Conservation (phyloP, 2,113 vertebrate species). For the Callithrix jacchus region DNA sequence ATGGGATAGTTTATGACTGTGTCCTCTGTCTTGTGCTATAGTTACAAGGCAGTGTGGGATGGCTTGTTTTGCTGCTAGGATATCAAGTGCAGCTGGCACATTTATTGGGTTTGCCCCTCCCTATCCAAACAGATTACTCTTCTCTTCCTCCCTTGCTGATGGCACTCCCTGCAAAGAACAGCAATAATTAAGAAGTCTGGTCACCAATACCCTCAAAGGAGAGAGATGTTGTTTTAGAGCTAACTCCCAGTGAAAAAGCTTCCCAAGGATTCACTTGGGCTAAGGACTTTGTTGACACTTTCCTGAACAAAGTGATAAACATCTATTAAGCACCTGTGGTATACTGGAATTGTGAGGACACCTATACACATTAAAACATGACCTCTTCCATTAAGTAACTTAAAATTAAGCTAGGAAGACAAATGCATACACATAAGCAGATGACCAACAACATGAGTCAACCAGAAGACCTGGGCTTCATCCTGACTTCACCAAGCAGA, state of each 20-base stretch:
- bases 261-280: conserved; percentile 8
- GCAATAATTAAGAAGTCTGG: conserved; percentile 82
- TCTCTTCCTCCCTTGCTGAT: conserved; percentile 77
- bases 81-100: conserved; percentile 73
- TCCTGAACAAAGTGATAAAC: not conserved
- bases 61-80: conserved; percentile 67
- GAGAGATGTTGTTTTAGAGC: conserved; percentile 76
- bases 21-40: conserved; percentile 52
- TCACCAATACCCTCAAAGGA: conserved; percentile 71
- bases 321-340: not conserved
- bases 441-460: not conserved
- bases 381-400: not conserved
- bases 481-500: not conserved
- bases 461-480: not conserved
- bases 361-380: not conserved
- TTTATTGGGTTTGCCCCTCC: conserved; percentile 77
- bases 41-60: conserved; percentile 69
- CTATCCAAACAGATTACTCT: conserved; percentile 75
- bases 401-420: not conserved
- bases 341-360: not conserved
- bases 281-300: not conserved
- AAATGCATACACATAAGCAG: not conserved
- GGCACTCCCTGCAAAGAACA: conserved; percentile 77
- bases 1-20: not conserved
- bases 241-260: conserved; percentile 72